Evolutionary conservation across 2,888 invertebrate species (phyloP).

Genomic region (Phortica okadai): DNA sequence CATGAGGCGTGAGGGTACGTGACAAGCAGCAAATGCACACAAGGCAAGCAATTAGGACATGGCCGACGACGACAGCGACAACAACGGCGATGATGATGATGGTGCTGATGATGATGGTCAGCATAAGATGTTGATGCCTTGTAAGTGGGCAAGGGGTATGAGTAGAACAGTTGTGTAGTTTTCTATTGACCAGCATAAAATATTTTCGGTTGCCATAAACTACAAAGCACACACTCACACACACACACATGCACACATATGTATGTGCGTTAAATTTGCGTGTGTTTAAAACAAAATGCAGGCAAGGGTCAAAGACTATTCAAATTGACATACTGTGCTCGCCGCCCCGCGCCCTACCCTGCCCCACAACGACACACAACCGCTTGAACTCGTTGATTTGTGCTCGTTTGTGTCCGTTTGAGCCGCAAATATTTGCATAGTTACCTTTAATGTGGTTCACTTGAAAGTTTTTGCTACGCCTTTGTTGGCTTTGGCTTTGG

Average conservation of each 20-base stretch:
- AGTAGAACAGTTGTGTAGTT: slow-evolving; percentile 42
- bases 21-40: slow-evolving; percentile 3
- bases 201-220: slow-evolving; percentile 59
- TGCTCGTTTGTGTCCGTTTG: slow-evolving; percentile 60
- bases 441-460: slow-evolving; percentile 75
- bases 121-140: not conserved
- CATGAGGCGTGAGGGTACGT: slow-evolving; percentile 16
- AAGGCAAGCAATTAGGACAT: slow-evolving; percentile 36
- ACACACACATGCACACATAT: not conserved
- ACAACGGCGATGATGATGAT: not conserved
- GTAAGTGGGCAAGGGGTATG: not conserved
- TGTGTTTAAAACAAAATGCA: slow-evolving; percentile 29
- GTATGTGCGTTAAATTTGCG: not conserved
- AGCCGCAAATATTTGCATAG: slow-evolving; percentile 74
- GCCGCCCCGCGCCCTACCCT: not conserved
- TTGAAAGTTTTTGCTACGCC: slow-evolving; percentile 19
- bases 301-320: slow-evolving; percentile 44
- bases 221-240: slow-evolving; percentile 27
- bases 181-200: slow-evolving; percentile 63
- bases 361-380: not conserved
- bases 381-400: not conserved
- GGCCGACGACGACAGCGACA: not conserved
- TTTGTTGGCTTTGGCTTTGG: not conserved
- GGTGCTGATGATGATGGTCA: not conserved
- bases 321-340: not conserved